A percentile compares a stretch with the other conserved stretches of the same genome.
Evolutionary conservation across 2,113 vertebrate genomes (phyloP).

Genomic region (Sphyrna mokarran): DNA sequence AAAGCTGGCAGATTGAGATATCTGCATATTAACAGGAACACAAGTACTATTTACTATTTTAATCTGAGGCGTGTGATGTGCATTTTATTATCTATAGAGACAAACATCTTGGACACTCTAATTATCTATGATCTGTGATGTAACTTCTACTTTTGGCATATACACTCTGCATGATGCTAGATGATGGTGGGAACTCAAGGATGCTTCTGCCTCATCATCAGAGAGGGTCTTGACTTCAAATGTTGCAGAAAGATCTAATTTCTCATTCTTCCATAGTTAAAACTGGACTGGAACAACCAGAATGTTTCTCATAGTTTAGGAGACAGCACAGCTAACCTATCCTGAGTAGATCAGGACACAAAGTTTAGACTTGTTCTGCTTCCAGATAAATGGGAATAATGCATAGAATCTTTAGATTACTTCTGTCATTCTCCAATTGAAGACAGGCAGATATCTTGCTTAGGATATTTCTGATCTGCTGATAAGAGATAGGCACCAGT

Average conservation of each 20-base stretch:
- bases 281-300: not conserved
- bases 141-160: not conserved
- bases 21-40: not conserved
- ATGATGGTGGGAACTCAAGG: not conserved
- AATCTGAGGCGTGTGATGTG: not conserved
- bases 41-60: not conserved
- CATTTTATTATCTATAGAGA: not conserved
- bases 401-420: not conserved
- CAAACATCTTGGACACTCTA: not conserved
- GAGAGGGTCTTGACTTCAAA: not conserved
- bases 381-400: not conserved
- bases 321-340: not conserved
- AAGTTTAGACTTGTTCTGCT: not conserved
- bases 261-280: not conserved
- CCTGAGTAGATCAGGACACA: not conserved
- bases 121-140: not conserved
- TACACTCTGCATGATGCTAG: not conserved
- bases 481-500: no score
- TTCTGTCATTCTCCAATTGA: not conserved
- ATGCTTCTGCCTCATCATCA: not conserved
- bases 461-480: not conserved
- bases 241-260: not conserved
- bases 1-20: not conserved
- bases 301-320: not conserved
- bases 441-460: not conserved